Evolutionary conservation across 2,797 vertebrate species (phyloP).

Genomic region (Salarias fasciatus): DNA sequence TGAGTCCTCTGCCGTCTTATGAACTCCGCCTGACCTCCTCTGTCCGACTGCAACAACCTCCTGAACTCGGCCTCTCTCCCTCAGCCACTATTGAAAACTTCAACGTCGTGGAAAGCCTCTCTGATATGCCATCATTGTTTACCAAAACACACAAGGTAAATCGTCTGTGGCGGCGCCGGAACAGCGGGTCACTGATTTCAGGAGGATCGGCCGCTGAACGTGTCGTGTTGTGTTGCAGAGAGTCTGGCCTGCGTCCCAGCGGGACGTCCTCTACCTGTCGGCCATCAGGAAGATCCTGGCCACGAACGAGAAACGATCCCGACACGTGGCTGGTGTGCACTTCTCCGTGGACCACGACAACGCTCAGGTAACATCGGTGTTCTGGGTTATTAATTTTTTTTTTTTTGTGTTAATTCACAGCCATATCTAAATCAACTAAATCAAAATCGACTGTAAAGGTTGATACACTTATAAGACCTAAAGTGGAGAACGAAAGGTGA

Average conservation of each 20-base stretch:
- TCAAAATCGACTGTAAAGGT: too few relatives aligned
- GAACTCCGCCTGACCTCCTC: too few relatives aligned
- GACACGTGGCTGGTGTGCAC: slow-evolving; percentile 98
- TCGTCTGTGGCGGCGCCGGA: too few relatives aligned
- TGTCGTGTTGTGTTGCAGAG: slow-evolving; percentile 82
- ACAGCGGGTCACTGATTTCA: too few relatives aligned
- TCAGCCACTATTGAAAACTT: slow-evolving; percentile 97
- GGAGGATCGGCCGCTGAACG: background rate
- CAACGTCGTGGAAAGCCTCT: slow-evolving; percentile 93
- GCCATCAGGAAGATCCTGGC: slow-evolving; percentile 93
- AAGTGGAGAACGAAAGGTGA: too few relatives aligned
- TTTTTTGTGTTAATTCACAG: too few relatives aligned
- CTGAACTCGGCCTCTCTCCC: slow-evolving; percentile 45
- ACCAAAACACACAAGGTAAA: slow-evolving; percentile 97
- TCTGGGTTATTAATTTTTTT: too few relatives aligned
- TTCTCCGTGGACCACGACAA: slow-evolving; percentile 97
- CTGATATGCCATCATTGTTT: slow-evolving; percentile 93
- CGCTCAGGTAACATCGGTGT: slow-evolving; percentile 89
- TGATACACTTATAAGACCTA: too few relatives aligned
- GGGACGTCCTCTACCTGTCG: slow-evolving; percentile 96
- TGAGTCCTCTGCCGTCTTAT: slow-evolving; percentile 73
- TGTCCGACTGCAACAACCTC: background rate
- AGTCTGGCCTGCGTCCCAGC: slow-evolving; percentile 97
- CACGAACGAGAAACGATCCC: slow-evolving; percentile 94
- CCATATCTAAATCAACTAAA: too few relatives aligned